These are phyloP conservation scores for Microcebus jonahi DNA, from an alignment of 2,113 vertebrate species.

Conservation along the genomic window DNA sequence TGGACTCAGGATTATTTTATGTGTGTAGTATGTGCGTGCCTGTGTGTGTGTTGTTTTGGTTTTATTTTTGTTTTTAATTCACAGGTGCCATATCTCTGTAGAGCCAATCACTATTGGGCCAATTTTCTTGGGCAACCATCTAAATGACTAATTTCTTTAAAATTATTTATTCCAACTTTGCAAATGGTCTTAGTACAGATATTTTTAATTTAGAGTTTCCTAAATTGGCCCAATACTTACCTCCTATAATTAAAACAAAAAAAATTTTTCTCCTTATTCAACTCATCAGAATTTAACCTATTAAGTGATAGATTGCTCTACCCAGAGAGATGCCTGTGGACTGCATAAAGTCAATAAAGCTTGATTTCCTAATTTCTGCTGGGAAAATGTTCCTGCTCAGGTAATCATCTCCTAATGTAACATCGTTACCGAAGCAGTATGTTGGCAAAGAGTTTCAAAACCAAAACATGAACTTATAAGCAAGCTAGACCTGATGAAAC, in stretches of 20 bases:
- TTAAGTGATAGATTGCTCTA: not conserved
- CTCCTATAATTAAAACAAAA: not conserved
- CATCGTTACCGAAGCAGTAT: not conserved
- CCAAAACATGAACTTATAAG: not conserved
- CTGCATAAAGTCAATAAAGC: not conserved
- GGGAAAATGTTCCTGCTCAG: not conserved
- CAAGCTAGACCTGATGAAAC: not conserved
- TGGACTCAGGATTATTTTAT: not conserved
- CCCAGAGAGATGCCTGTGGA: not conserved
- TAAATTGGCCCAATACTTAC: not conserved
- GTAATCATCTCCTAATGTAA: not conserved
- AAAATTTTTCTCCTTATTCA: not conserved
- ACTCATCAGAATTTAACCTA: not conserved
- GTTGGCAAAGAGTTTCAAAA: not conserved
- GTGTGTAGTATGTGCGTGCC: not conserved
- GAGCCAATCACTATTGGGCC: not conserved
- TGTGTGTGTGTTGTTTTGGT: not conserved
- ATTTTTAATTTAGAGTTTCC: constrained; percentile 28
- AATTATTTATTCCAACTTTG: constrained; percentile 28
- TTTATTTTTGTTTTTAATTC: constrained; percentile 27
- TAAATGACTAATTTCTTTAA: constrained; percentile 25
- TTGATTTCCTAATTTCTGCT: not conserved
- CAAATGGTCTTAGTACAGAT: not conserved
- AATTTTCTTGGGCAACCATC: not conserved
- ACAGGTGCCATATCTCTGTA: not conserved